These are phyloP conservation scores for Zonitis immaculata DNA, from an alignment of 2,888 invertebrate genomes.

Conservation along the genomic window DNA sequence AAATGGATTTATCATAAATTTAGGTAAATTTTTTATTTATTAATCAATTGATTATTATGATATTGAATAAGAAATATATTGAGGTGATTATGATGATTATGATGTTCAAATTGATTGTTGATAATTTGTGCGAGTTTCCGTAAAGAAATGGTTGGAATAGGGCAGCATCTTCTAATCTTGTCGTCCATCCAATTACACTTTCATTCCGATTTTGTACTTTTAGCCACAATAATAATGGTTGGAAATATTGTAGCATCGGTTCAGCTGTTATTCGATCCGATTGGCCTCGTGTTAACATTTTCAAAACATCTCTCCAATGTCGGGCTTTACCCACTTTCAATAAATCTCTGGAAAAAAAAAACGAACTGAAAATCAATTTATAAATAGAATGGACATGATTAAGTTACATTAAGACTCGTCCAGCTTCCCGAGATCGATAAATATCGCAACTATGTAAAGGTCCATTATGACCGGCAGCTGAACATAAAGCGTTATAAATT, in stretches of 20 bases:
- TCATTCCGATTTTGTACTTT: constrained; percentile 69
- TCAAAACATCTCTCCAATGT: constrained; percentile 67
- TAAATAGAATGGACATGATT: background rate
- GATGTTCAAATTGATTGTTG: constrained; percentile 7
- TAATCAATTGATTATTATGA: constrained; percentile 4
- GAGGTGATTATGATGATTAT: constrained; percentile 21
- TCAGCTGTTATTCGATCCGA: constrained; percentile 70
- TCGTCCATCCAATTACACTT: constrained; percentile 70
- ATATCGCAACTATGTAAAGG: constrained; percentile 79
- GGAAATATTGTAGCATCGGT: constrained; percentile 75
- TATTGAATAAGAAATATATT: constrained; percentile 8
- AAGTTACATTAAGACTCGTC: constrained; percentile 64
- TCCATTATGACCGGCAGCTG: constrained; percentile 64
- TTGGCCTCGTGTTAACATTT: constrained; percentile 64
- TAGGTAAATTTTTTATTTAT: constrained; percentile 8
- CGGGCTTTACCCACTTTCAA: constrained; percentile 65
- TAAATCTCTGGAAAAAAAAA: constrained; percentile 56
- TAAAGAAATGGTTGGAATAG: constrained; percentile 48
- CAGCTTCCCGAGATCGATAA: constrained; percentile 74
- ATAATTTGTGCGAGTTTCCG: constrained; percentile 14
- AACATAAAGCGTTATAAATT: constrained; percentile 73
- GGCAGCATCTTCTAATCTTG: constrained; percentile 62
- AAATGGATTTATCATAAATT: constrained; percentile 26
- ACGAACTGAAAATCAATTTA: background rate
- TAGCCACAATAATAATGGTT: constrained; percentile 74